These are phyloP conservation scores for human (Homo sapiens) DNA, from an alignment of 2,113 vertebrate genomes.

Conservation along the genomic window GRCh38 chr9:17018001-17018500, in stretches of 20 bases:
- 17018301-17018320: neutral
- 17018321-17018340: neutral
- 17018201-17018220: neutral
- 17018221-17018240: neutral
- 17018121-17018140: slow-evolving; percentile 70
- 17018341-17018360: slow-evolving; percentile 14
- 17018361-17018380: slow-evolving; percentile 63
- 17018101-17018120: slow-evolving; percentile 72
- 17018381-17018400: slow-evolving; percentile 66
- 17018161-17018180: slow-evolving; percentile 42
- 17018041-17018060: slow-evolving; percentile 66
- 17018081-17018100: slow-evolving; percentile 58
- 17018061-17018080: slow-evolving; percentile 65
- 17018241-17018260: neutral
- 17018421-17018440: slow-evolving; percentile 72
- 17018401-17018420: slow-evolving; percentile 58
- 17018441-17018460: slow-evolving; percentile 61
- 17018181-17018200: neutral
- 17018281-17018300: neutral
- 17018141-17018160: slow-evolving; percentile 55
- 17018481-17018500: slow-evolving; percentile 3
- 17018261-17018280: neutral
- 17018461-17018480: slow-evolving; percentile 55
- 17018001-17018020: slow-evolving; percentile 55
- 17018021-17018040: slow-evolving; percentile 70